phyloP scores from a whole-genome alignment of 2,888 invertebrate species.

The Agriotes lineatus region DNA sequence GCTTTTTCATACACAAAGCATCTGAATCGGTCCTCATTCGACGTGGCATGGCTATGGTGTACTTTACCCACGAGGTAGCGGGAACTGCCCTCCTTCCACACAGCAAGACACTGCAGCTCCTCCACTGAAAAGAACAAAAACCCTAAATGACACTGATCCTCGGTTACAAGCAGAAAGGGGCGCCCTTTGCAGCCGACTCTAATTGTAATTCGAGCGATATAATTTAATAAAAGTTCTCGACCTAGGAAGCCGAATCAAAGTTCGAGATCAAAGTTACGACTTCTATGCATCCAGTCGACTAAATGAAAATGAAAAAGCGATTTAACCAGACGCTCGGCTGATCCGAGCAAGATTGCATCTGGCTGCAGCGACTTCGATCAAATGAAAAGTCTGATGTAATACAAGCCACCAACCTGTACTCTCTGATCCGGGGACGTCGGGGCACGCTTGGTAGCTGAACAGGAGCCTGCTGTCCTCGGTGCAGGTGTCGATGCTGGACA shows the following conservation, averaged over 20 bases:
- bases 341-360: background rate
- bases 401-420: slow-evolving; percentile 79
- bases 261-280: slow-evolving; percentile 24
- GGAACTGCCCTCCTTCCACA: slow-evolving; percentile 94
- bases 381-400: slow-evolving; percentile 2
- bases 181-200: no score
- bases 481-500: slow-evolving; percentile 93
- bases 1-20: slow-evolving; percentile 96
- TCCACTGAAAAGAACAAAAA: slow-evolving; percentile 75
- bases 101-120: slow-evolving; percentile 90
- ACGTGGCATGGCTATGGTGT: slow-evolving; percentile 89
- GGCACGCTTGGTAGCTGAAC: slow-evolving; percentile 94
- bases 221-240: no score
- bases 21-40: slow-evolving; percentile 92
- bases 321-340: background rate
- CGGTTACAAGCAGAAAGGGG: no score
- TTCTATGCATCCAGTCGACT: slow-evolving; percentile 3
- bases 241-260: no score
- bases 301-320: slow-evolving; percentile 17
- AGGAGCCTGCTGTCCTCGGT: slow-evolving; percentile 92
- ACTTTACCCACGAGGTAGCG: slow-evolving; percentile 91
- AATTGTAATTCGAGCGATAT: no score
- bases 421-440: slow-evolving; percentile 90
- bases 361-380: background rate
- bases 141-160: background rate